Percentiles rank a stretch among this genome's conserved stretches.
Conservation (phyloP, 2,797 vertebrate species). For the Hydrophis major region DNA sequence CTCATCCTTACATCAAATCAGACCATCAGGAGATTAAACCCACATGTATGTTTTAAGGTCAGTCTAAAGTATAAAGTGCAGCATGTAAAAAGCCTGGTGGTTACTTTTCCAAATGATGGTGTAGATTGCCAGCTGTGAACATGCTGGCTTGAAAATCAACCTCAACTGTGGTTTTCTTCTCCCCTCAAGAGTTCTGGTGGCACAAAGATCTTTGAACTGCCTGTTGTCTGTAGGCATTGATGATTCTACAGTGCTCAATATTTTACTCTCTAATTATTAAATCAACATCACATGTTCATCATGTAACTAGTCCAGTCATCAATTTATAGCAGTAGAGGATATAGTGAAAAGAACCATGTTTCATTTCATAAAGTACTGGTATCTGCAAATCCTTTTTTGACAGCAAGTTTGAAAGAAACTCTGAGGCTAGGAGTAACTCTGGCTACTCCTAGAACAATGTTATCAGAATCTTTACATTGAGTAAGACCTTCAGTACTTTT, state of each 20-base stretch:
- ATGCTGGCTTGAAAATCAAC: conserved; percentile 16
- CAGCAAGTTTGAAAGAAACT: neutral
- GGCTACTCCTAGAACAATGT: neutral
- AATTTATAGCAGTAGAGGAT: neutral
- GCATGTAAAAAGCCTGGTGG: neutral
- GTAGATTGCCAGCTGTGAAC: conserved; percentile 39
- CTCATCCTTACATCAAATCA: neutral
- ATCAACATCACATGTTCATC: neutral
- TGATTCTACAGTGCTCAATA: neutral
- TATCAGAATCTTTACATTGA: neutral
- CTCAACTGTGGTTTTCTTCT: neutral
- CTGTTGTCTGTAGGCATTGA: too few species aligned
- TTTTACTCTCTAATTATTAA: neutral
- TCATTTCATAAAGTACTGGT: neutral
- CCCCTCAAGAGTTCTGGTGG: too few species aligned
- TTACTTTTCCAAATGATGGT: conserved; percentile 4
- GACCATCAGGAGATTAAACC: conserved; percentile 2
- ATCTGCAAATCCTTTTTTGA: neutral
- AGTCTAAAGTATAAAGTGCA: conserved; percentile 27
- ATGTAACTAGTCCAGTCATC: neutral
- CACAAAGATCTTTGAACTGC: neutral
- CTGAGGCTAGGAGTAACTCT: neutral
- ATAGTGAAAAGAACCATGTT: neutral
- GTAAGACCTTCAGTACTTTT: too few species aligned
- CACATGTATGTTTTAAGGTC: conserved; percentile 30